Conservation (phyloP, 2,888 invertebrate genomes). For the Parnassius orleans region DNA sequence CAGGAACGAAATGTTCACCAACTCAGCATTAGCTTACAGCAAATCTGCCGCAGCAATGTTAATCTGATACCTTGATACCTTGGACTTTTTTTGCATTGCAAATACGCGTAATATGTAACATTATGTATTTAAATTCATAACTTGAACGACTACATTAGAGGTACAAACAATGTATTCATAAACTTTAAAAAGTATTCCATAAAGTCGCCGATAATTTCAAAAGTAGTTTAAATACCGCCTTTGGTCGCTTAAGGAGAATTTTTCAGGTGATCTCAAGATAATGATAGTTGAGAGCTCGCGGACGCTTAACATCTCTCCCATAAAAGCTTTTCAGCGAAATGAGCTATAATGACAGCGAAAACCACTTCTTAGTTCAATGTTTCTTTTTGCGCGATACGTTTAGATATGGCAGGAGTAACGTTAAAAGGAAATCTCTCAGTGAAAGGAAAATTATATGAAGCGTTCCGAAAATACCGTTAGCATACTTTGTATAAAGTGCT, state of each 20-base stretch:
- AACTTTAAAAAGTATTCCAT: no score
- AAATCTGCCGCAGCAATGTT: no score
- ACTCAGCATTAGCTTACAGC: no score
- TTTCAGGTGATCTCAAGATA: constrained; percentile 53
- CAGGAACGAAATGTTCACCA: no score
- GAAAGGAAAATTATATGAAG: constrained; percentile 18
- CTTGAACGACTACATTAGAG: no score
- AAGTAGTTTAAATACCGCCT: constrained; percentile 20
- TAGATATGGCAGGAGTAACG: constrained; percentile 38
- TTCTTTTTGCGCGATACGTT: constrained; percentile 55
- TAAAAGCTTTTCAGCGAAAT: constrained; percentile 63
- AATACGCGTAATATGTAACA: no score
- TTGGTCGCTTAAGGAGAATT: constrained; percentile 37
- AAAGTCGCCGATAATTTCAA: no score
- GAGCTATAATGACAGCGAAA: constrained; percentile 64
- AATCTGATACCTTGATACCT: no score
- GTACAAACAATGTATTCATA: no score
- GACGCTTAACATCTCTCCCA: constrained; percentile 46
- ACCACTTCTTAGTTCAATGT: constrained; percentile 59
- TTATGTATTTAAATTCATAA: no score
- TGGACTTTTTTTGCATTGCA: no score
- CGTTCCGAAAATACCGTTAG: constrained; percentile 14
- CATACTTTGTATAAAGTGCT: constrained; percentile 22
- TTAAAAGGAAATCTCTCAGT: constrained; percentile 36
- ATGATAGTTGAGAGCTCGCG: constrained; percentile 54